Evolutionary conservation across 2,888 invertebrate genomes (phyloP).

Genomic region (Leptopterna dolabrata): DNA sequence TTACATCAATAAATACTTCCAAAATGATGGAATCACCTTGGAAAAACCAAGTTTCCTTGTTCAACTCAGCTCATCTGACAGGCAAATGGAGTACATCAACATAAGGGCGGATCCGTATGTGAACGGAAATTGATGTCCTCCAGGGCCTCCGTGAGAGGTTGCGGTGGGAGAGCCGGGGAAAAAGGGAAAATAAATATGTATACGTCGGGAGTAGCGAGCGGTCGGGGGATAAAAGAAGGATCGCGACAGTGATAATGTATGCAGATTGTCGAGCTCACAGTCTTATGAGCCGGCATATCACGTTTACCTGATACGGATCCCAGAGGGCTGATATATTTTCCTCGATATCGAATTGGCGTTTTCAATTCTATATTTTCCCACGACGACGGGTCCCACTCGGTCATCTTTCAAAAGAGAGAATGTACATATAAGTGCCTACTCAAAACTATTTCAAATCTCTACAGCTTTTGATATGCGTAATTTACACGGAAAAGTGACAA

Average conservation of each 20-base stretch:
- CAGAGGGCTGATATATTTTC: background rate
- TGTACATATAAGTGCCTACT: too few species aligned
- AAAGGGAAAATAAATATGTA: conserved; percentile 20
- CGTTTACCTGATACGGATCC: background rate
- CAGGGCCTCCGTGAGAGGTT: background rate
- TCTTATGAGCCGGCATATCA: conserved; percentile 15
- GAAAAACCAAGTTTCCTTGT: background rate
- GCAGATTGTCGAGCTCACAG: conserved; percentile 7
- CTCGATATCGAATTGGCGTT: background rate
- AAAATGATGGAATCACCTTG: background rate
- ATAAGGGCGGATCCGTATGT: background rate
- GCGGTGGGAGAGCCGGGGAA: background rate
- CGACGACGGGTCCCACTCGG: background rate
- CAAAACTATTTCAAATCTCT: too few species aligned
- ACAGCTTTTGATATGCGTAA: too few species aligned
- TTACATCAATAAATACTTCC: too few species aligned
- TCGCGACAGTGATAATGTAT: conserved; percentile 24
- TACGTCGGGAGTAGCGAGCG: background rate
- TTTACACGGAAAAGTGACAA: too few species aligned
- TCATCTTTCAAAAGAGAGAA: background rate
- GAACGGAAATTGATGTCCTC: conserved; percentile 8
- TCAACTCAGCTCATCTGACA: background rate
- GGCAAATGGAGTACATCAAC: background rate
- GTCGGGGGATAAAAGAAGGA: background rate
- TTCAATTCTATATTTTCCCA: background rate